Evolutionary conservation across 2,888 invertebrate genomes (phyloP).

Genomic region (Gisinianus flammeolus): DNA sequence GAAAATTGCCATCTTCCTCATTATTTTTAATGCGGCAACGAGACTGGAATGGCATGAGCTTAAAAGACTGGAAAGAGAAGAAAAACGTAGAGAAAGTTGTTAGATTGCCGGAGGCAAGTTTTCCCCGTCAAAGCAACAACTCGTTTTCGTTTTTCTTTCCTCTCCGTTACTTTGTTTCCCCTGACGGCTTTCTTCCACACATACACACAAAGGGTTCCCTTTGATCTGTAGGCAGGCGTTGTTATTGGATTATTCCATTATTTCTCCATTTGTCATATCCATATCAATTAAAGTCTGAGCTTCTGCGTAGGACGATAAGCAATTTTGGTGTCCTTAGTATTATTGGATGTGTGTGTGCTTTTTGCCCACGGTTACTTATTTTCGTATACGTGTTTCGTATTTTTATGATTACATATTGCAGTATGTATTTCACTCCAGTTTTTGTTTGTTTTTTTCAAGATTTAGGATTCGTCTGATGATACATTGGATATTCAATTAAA

Average conservation of each 20-base stretch:
- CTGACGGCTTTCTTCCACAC: not conserved
- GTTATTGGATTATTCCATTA: slow-evolving; percentile 21
- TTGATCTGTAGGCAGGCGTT: slow-evolving; percentile 1
- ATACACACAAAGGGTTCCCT: not conserved
- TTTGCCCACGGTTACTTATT: too few species aligned
- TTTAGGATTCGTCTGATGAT: too few species aligned
- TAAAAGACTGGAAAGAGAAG: not conserved
- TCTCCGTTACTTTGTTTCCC: not conserved
- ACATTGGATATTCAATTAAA: too few species aligned
- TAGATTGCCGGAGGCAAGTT: not conserved
- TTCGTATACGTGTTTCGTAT: too few species aligned
- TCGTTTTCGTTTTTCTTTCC: not conserved
- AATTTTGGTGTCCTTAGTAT: not conserved
- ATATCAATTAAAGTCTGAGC: slow-evolving; percentile 1
- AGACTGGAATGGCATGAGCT: slow-evolving; percentile 7
- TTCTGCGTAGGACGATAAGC: not conserved
- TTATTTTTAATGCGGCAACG: slow-evolving; percentile 30
- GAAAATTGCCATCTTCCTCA: slow-evolving; percentile 25
- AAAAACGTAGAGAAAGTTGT: slow-evolving; percentile 10
- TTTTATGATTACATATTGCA: too few species aligned
- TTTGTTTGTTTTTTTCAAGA: too few species aligned
- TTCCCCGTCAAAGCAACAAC: slow-evolving; percentile 5
- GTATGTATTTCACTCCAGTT: too few species aligned
- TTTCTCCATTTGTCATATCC: slow-evolving; percentile 7
- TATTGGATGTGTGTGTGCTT: not conserved